Conservation (phyloP, 2,797 vertebrate species). For the Platalea minor region DNA sequence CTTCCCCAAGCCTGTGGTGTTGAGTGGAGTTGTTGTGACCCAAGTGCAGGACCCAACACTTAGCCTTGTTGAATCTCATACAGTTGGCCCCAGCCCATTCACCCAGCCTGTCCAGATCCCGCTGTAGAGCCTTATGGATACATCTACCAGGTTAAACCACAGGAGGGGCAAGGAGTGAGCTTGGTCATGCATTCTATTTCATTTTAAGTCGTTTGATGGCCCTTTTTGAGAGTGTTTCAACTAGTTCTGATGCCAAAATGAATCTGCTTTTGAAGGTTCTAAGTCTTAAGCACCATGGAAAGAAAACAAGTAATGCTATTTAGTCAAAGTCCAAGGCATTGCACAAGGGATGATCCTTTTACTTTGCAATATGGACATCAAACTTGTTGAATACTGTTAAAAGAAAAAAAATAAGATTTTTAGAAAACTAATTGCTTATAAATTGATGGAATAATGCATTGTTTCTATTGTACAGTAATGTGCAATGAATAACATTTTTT, state of each 20-base stretch:
- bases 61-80: too few relatives aligned
- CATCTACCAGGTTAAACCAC: background rate
- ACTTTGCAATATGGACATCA: background rate
- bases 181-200: background rate
- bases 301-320: background rate
- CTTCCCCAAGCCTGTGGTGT: too few relatives aligned
- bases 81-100: too few relatives aligned
- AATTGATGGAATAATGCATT: background rate
- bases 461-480: background rate
- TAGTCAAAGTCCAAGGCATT: background rate
- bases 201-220: background rate
- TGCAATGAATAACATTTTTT: background rate
- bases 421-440: background rate
- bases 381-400: background rate
- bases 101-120: too few relatives aligned
- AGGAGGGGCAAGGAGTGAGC: background rate
- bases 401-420: background rate
- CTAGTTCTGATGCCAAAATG: background rate
- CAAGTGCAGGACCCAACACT: too few relatives aligned
- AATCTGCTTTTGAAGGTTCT: background rate
- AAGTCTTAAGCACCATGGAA: rapidly evolving
- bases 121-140: background rate
- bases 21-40: too few relatives aligned
- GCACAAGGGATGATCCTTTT: background rate
- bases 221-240: background rate